Evolutionary conservation across 2,797 vertebrate species (phyloP).

Genomic region (Thripadectes ignobilis): DNA sequence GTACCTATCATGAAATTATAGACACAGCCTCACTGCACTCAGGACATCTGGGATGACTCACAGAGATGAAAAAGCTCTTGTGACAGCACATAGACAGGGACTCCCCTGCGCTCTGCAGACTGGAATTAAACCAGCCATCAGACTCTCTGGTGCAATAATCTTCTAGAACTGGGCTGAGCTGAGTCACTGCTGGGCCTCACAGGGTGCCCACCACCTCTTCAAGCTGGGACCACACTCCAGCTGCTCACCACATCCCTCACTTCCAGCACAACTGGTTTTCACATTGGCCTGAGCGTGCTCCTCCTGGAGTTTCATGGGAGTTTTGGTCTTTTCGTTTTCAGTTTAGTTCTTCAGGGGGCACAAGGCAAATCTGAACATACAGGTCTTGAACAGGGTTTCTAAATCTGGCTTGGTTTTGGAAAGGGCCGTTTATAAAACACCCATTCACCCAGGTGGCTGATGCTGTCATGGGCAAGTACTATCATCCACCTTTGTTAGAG

Average conservation of each 20-base stretch:
- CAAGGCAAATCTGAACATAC: not conserved
- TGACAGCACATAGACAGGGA: accelerated
- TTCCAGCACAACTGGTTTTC: not conserved
- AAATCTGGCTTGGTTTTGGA: not conserved
- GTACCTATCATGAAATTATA: not conserved
- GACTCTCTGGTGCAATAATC: not conserved
- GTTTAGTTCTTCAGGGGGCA: not conserved
- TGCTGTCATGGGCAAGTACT: not conserved
- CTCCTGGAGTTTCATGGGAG: not conserved
- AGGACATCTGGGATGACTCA: not conserved
- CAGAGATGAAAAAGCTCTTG: not conserved
- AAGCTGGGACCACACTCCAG: not conserved
- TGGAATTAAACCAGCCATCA: not conserved
- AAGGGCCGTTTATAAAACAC: not conserved
- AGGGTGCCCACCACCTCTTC: not conserved
- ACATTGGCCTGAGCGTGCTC: not conserved
- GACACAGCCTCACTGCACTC: not conserved
- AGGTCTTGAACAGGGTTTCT: not conserved
- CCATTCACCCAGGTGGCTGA: not conserved
- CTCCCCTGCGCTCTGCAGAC: not conserved
- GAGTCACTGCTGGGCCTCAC: not conserved
- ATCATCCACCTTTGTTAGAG: not conserved
- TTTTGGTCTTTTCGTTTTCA: not conserved
- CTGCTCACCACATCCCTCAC: not conserved
- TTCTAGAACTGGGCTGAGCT: not conserved